Evolutionary conservation across 2,797 vertebrate genomes (phyloP), one percentile per base, ranked within the genome.

Genomic region (Arrhamphus sclerolepis): DNA sequence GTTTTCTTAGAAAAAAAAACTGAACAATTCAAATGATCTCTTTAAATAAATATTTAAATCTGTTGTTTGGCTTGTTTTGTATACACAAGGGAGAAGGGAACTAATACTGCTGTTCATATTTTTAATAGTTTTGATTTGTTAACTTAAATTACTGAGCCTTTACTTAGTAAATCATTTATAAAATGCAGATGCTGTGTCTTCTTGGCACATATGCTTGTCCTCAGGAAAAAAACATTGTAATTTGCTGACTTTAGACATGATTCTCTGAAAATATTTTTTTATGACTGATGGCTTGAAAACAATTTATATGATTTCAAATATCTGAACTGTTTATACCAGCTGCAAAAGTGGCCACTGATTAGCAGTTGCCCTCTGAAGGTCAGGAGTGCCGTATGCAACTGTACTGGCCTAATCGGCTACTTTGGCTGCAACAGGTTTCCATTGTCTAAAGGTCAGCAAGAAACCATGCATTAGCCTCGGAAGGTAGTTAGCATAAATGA

Each of bases 381-480:
- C 85, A 65, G 65, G 11, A 6, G 62, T 65, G 79, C 79, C 43
- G 34, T 71, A 28, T 62, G 70, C 74, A 78, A 80, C 84, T 72
- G 31, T 78, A 82, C 81, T 75, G 80, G 69, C 51, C 75, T 83
- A 85, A 85, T 89, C 83, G 62, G 55, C 70, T 70, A 87, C 74
- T 75, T 78, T 68, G 78, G 69, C 78, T 57, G 66, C 82, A 63
- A 71, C 80, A 72, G 73, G 76, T 73, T 83, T 59, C 77, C 70
- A 77, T 91, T 87, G 86, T 87, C 78, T 86, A 87, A 90, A 89
- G 87, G 89, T 90, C 88, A 85, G 76, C 48, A 52, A 42, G 74
- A 68, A 83, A 75, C 75, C 61, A 70, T 67, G 73, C 56, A 34
- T 81, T 75, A 61, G 77, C 74, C 78, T 73, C 28, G 24, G 77